Conservation (phyloP, 2,888 invertebrate species). For the Thecocarcelia acutangulata region DNA sequence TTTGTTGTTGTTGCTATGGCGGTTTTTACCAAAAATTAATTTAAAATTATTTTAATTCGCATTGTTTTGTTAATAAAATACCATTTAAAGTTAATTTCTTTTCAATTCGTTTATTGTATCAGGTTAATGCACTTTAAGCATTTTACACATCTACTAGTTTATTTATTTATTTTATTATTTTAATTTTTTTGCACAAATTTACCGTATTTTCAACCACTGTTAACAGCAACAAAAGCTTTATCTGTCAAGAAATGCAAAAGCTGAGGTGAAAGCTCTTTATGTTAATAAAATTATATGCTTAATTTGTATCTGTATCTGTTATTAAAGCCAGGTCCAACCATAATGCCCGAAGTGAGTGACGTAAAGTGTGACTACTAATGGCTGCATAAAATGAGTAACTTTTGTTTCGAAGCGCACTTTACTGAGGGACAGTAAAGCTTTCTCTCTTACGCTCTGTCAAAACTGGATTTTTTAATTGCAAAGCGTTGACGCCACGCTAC, state of each 20-base stretch:
- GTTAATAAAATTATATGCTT: neutral
- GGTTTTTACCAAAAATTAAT: conserved; percentile 3
- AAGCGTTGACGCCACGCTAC: too few relatives aligned
- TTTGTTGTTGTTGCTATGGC: conserved; percentile 13
- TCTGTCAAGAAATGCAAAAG: neutral
- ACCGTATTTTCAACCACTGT: conserved; percentile 33
- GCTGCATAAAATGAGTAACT: too few relatives aligned
- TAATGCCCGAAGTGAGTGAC: too few relatives aligned
- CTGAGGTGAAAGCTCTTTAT: conserved; percentile 11
- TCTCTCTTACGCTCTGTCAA: too few relatives aligned
- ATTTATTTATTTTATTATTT: too few relatives aligned
- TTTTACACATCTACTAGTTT: neutral
- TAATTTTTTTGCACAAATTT: conserved; percentile 6
- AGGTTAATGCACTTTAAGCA: conserved; percentile 36
- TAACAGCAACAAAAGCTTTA: conserved; percentile 7
- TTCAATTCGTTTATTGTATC: neutral
- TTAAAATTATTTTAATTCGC: conserved; percentile 2
- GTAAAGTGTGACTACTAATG: too few relatives aligned
- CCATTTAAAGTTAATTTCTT: conserved; percentile 1
- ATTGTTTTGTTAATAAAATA: conserved; percentile 19
- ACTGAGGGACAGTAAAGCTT: too few relatives aligned
- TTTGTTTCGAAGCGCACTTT: too few relatives aligned
- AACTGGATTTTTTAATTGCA: too few relatives aligned
- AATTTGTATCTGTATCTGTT: too few relatives aligned
- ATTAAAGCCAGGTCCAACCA: too few relatives aligned